Evolutionary conservation across 2,797 vertebrate genomes (phyloP).

Genomic region (Myotis pilosus): DNA sequence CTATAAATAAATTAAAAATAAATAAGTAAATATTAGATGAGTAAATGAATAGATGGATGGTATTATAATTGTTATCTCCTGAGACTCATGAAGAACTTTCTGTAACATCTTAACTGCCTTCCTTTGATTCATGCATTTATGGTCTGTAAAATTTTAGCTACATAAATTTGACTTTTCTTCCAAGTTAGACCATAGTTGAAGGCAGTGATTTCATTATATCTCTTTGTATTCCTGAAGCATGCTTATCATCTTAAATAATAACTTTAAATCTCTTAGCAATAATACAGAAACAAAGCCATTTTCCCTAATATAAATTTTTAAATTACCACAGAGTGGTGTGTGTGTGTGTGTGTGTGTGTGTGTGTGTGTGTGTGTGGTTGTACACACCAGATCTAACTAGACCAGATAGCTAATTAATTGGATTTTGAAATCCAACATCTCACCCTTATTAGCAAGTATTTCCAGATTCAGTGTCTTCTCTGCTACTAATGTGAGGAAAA

Average conservation of each 20-base stretch:
- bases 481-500: constrained; percentile 59
- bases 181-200: background rate
- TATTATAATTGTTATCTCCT: background rate
- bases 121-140: background rate
- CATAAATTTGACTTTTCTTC: background rate
- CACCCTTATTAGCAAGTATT: constrained; percentile 61
- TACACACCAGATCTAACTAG: background rate
- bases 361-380: background rate
- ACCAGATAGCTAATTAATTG: constrained; percentile 60
- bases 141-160: background rate
- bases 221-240: background rate
- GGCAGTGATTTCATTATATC: background rate
- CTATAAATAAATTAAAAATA: no score
- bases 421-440: constrained; percentile 55
- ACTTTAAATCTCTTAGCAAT: constrained; percentile 39
- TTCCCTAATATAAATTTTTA: constrained; percentile 25
- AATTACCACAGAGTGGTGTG: background rate
- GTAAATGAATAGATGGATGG: background rate
- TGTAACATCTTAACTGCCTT: background rate
- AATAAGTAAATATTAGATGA: background rate
- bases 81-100: background rate
- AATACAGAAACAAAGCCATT: background rate
- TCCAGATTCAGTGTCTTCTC: constrained; percentile 44
- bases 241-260: background rate
- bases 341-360: background rate